Percentiles rank a stretch among this genome's conserved stretches.
These are phyloP conservation scores for Horisme vitalbata DNA, from an alignment of 2,888 invertebrate genomes.

Conservation along the genomic window DNA sequence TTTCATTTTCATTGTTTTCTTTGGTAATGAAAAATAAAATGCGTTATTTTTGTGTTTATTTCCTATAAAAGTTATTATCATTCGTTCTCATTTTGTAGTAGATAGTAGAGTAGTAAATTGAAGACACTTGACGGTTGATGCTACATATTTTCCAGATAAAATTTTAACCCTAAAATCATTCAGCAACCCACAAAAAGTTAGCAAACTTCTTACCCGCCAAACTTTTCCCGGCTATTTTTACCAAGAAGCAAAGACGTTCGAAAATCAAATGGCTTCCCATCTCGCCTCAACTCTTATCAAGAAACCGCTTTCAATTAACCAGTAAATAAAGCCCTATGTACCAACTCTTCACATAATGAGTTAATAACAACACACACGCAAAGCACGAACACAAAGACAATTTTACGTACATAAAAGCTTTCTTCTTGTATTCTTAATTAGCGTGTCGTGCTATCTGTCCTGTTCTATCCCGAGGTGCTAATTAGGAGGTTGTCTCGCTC, in stretches of 20 bases:
- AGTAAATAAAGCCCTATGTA: constrained; percentile 77
- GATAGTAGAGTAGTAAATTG: too few relatives aligned
- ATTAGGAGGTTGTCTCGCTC: constrained; percentile 78
- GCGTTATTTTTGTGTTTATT: too few relatives aligned
- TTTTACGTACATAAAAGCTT: constrained; percentile 81
- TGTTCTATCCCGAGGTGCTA: constrained; percentile 71
- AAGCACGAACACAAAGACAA: constrained; percentile 50
- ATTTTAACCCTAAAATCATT: constrained; percentile 19
- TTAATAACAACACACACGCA: constrained; percentile 75
- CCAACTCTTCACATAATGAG: constrained; percentile 81
- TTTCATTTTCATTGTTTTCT: too few relatives aligned
- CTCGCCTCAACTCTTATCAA: constrained; percentile 63
- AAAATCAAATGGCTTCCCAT: constrained; percentile 35
- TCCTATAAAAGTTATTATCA: too few relatives aligned
- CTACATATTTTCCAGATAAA: too few relatives aligned
- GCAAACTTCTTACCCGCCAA: constrained; percentile 14
- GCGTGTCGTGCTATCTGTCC: constrained; percentile 77
- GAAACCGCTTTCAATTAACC: constrained; percentile 79
- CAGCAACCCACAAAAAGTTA: constrained; percentile 28
- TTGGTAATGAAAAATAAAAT: too few relatives aligned
- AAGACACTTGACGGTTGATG: too few relatives aligned
- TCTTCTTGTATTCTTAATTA: constrained; percentile 89
- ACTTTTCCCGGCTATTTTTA: constrained; percentile 19
- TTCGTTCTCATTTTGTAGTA: too few relatives aligned
- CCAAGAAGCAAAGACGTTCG: constrained; percentile 9